A percentile compares a stretch with the other conserved stretches of the same genome.
phyloP scores from a whole-genome alignment of 2,113 vertebrate species.

The Phrynocephalus versicolor region DNA sequence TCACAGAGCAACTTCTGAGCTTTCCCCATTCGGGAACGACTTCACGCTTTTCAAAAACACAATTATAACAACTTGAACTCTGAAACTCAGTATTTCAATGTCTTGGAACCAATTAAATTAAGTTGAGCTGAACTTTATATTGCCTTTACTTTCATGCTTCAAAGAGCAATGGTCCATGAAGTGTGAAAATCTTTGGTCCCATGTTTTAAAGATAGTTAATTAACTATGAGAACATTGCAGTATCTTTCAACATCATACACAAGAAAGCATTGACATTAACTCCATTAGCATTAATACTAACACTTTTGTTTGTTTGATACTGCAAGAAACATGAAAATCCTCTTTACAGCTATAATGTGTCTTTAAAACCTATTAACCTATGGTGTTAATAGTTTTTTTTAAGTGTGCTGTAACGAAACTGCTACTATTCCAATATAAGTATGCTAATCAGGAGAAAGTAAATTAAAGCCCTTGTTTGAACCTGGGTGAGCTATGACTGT shows the following conservation, averaged over 20 bases:
- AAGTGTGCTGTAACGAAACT: background rate
- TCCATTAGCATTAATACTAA: background rate
- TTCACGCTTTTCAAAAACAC: background rate
- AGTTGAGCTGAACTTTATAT: background rate
- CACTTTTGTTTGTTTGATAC: no score
- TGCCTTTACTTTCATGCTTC: background rate
- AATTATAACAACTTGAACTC: background rate
- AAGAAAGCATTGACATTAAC: background rate
- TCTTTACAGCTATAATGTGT: no score
- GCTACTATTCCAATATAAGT: background rate
- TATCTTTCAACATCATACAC: background rate
- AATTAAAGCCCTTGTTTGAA: background rate
- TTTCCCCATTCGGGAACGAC: background rate
- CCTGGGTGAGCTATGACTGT: background rate
- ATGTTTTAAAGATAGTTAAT: background rate
- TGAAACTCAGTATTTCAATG: background rate
- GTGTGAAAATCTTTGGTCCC: background rate
- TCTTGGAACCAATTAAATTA: background rate
- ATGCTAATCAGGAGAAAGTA: background rate
- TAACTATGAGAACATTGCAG: background rate
- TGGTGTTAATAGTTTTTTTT: background rate
- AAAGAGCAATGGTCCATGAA: background rate
- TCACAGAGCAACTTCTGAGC: background rate
- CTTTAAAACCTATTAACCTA: background rate
- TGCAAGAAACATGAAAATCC: no score